phyloP scores from a whole-genome alignment of 2,113 vertebrate species.

The Agapornis roseicollis region DNA sequence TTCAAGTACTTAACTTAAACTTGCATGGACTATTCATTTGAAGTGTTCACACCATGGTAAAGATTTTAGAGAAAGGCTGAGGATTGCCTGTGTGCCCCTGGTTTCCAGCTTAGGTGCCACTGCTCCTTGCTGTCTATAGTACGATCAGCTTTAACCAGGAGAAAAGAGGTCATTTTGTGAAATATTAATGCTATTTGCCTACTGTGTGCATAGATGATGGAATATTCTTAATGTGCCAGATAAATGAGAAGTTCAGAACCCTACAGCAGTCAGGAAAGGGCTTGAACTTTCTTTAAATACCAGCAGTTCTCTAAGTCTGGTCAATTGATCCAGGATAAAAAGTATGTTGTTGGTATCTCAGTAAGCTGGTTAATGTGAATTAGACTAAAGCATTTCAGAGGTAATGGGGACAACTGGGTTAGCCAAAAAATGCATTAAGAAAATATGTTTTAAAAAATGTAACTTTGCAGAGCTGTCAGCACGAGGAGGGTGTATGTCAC shows the following conservation, averaged over 20 bases:
- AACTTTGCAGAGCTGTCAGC: conserved; percentile 15
- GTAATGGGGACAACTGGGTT: not conserved
- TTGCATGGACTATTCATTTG: not conserved
- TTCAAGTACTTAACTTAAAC: not conserved
- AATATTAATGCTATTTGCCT: conserved; percentile 23
- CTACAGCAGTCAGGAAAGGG: conserved; percentile 34
- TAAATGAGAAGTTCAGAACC: conserved; percentile 30
- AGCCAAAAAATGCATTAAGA: conserved; percentile 55
- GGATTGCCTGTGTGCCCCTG: not conserved
- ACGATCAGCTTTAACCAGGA: not conserved
- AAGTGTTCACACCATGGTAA: not conserved
- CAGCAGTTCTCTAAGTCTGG: not conserved
- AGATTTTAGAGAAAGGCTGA: not conserved
- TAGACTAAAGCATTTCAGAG: conserved; percentile 35
- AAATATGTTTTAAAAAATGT: conserved; percentile 39
- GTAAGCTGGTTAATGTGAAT: conserved; percentile 17
- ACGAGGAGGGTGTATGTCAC: not conserved
- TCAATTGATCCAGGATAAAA: conserved; percentile 38
- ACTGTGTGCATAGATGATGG: not conserved
- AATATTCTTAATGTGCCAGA: not conserved
- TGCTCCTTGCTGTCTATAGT: not conserved
- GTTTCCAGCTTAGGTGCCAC: not conserved
- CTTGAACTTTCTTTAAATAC: conserved; percentile 39
- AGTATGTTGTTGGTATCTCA: conserved; percentile 35
- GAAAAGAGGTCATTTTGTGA: not conserved